Base-by-base conservation (phyloP, 2,113 vertebrate genomes). In the Antechinus stuartii region DNA sequence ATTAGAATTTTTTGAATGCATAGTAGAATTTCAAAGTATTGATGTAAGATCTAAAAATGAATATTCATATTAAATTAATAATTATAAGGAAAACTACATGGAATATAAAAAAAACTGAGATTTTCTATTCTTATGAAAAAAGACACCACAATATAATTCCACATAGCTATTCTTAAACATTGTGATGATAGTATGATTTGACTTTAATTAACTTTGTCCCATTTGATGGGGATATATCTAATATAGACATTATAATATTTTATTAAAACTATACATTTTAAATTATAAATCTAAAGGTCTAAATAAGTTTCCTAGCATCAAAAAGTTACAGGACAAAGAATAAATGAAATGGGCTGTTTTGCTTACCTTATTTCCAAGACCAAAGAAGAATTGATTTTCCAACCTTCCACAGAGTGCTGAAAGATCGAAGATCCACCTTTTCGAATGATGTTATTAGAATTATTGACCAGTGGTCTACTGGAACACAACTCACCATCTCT, bases 331-430 rank as follows among this genome's bases (percentile, higher is more conserved):
- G 22, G 26, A 90, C 92, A 95, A 27, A 90, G 91, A 92, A 91
- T 30, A 22, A 97, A 98, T 90, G 0, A 97, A 96, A 16, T 92
- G 4, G 22, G 8, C 47, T 76, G 96, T 96, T 93, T 96, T 97
- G 97, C 99, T 99, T 95, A 99, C 99, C 99, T 99, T 98, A 99
- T 99, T 97, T 99, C 99, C 94, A 99, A 91, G 54, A 99, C 99
- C 95, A 99, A 98, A 68, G 99, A 99, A 92, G 99, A 98, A 98
- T 99, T 99, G 96, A 99, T 98, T 98, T 98, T 99, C 99, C 99
- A 99, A 50, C 98, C 98, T 98, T 98, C 97, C 95, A 97, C 97
- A 84, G 98, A 97, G 92, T 98, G 98, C 90, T 98, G 98, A 96
- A 99, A 99, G 96, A 99, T 98, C 76, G 98, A 98, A n/a, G 98